Evolutionary conservation across 2,888 invertebrate genomes (phyloP), one percentile per base, ranked within the genome.

Genomic region (Trilocha varians): DNA sequence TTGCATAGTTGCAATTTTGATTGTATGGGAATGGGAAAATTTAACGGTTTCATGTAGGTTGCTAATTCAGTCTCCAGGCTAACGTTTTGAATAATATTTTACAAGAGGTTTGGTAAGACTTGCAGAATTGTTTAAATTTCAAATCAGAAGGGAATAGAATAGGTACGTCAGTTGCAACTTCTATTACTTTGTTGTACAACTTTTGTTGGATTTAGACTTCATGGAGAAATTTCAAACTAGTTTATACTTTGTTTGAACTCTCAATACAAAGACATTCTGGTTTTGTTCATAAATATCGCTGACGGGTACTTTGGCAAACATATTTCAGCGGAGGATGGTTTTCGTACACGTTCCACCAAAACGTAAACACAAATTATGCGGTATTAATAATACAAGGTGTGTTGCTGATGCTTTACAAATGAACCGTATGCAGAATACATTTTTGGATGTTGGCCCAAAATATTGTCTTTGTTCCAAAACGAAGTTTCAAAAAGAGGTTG

Each of bases 361-460:
- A 25, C 25, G 11, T 25, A 25, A 25, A 18, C 8, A 18, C n/a
- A n/a, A n/a, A n/a, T n/a, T 18, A 18, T 18, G 25, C 25, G 11
- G 25, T 25, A 57, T 62, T 55, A 57, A 54, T 64, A 63, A 69
- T 70, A 64, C 69, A 65, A 65, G 62, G 64, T 62, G 62, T 60
- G 59, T 62, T 63, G 65, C 70, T 75, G 75, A 75, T 76, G 73
- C 25, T 67, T 63, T 55, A 56, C 65, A 67, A 74, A 73, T 68
- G 67, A 62, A 59, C 63, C 52, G 42, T 25, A 50, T 56, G 64
- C 70, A 50, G 59, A 76, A 77, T 74, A 77, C 56, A 65, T 25
- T 25, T 57, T 64, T 60, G 59, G 62, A 63, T 61, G 53, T 62
- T 57, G 59, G 64, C 65, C 62, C 60, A 63, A 59, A 61, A 60